Evolutionary conservation across 1,140 invertebrate genomes (phyloP).

Genomic region (Apis florea): DNA sequence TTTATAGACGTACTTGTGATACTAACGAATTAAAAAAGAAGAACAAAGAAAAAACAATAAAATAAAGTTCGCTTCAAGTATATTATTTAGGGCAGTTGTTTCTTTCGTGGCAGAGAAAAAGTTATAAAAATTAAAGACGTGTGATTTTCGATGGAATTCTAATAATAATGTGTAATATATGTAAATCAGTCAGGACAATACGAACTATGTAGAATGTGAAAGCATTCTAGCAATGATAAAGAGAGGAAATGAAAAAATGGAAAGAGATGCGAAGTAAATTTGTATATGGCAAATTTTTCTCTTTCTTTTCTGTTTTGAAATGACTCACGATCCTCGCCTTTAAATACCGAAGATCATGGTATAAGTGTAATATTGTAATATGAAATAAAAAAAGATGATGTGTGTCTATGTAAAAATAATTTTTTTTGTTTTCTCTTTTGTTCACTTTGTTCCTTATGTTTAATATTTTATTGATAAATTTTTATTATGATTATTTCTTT

Average conservation of each 20-base stretch:
- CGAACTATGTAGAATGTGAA: conserved; percentile 23
- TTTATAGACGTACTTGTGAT: conserved; percentile 70
- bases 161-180: conserved; percentile 18
- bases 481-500: background rate
- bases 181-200: conserved; percentile 31
- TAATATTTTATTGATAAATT: background rate
- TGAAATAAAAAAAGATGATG: conserved; percentile 59
- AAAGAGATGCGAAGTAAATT: conserved; percentile 20
- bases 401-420: conserved; percentile 39
- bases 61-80: conserved; percentile 65
- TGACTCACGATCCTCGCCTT: conserved; percentile 53
- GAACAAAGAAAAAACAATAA: conserved; percentile 36
- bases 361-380: conserved; percentile 59
- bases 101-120: conserved; percentile 12
- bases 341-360: conserved; percentile 47
- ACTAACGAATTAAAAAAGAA: conserved; percentile 64
- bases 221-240: background rate
- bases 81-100: conserved; percentile 34
- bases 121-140: background rate
- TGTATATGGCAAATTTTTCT: conserved; percentile 6
- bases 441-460: conserved; percentile 40
- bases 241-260: background rate
- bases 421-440: conserved; percentile 17
- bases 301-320: conserved; percentile 18
- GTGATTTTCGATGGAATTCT: background rate